Conservation (phyloP, 1,140 invertebrate genomes). For the Riptortus pedestris region DNA sequence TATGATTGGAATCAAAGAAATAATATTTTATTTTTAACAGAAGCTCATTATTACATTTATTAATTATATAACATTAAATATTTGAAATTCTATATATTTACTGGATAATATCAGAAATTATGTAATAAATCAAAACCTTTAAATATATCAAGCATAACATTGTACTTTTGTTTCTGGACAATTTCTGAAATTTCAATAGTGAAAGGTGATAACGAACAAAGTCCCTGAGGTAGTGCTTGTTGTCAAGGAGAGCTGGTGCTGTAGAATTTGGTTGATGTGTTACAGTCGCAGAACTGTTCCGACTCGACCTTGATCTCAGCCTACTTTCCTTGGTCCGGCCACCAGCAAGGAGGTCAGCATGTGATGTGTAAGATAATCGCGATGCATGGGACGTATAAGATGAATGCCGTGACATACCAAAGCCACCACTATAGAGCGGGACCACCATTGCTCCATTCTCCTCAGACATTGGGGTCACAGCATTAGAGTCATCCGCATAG, state of each 20-base stretch:
- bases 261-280: constrained; percentile 25
- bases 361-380: constrained; percentile 82
- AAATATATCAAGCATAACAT: no score
- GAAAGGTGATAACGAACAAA: constrained; percentile 24
- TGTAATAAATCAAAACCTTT: no score
- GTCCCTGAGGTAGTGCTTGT: constrained; percentile 29
- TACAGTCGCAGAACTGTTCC: constrained; percentile 35
- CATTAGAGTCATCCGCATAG: constrained; percentile 93
- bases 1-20: no score
- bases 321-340: constrained; percentile 73
- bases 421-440: constrained; percentile 68
- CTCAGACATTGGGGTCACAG: constrained; percentile 95
- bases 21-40: no score
- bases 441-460: constrained; percentile 91
- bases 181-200: no score
- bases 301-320: constrained; percentile 59
- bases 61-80: no score
- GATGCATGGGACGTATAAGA: constrained; percentile 90
- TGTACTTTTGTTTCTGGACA: no score
- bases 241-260: constrained; percentile 1
- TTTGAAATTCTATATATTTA: no score
- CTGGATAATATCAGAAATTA: no score
- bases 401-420: constrained; percentile 64
- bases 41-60: no score
- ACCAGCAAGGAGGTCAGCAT: constrained; percentile 71